Percentiles rank a stretch among this genome's conserved stretches.
These are phyloP conservation scores for Lasioglossum lativentre DNA, from an alignment of 2,888 invertebrate species.

Conservation along the genomic window DNA sequence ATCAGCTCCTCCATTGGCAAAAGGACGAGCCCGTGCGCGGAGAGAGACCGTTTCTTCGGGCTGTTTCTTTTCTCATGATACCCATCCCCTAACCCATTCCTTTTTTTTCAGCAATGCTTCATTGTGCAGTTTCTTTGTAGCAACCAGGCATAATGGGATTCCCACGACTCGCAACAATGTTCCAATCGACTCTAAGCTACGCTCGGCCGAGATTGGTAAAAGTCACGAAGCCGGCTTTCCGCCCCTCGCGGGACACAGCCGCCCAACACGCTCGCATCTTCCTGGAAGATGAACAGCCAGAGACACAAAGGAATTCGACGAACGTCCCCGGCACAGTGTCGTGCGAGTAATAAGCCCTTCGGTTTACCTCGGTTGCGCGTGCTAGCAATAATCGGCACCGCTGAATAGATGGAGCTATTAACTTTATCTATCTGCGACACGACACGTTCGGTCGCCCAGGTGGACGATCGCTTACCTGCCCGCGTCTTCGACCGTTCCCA, in stretches of 20 bases:
- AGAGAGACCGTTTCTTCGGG: background rate
- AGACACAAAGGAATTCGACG: conserved; percentile 55
- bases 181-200: background rate
- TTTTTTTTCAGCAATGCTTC: background rate
- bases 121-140: background rate
- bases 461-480: conserved; percentile 53
- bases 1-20: conserved; percentile 42
- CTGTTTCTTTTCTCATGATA: background rate
- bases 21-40: background rate
- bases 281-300: conserved; percentile 36
- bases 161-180: conserved; percentile 27
- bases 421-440: conserved; percentile 69
- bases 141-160: conserved; percentile 36
- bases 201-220: conserved; percentile 6
- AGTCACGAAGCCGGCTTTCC: conserved; percentile 11
- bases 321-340: conserved; percentile 27
- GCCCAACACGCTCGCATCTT: conserved; percentile 18
- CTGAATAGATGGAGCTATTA: conserved; percentile 63
- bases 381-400: conserved; percentile 60
- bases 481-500: conserved; percentile 23
- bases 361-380: conserved; percentile 46
- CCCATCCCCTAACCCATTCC: background rate
- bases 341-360: conserved; percentile 61
- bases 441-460: conserved; percentile 38
- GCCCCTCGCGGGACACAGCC: background rate